A percentile compares a stretch with the other conserved stretches of the same genome.
These are phyloP conservation scores for Drosophila suboccidentalis DNA, from an alignment of 2,888 invertebrate genomes.

Conservation along the genomic window DNA sequence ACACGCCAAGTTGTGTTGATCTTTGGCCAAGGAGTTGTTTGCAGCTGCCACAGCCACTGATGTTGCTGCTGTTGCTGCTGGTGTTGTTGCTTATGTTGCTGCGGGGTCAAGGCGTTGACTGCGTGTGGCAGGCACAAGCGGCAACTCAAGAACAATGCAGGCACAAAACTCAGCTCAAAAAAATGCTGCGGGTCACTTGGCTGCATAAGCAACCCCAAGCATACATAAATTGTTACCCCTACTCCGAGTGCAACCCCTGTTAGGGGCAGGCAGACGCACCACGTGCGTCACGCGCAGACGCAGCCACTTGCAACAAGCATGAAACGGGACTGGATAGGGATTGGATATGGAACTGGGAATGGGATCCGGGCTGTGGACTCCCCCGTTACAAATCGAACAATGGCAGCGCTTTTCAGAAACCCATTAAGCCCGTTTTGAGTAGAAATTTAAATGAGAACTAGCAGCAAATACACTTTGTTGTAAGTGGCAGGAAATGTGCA, in stretches of 20 bases:
- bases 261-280: constrained; percentile 44
- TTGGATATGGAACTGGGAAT: constrained; percentile 16
- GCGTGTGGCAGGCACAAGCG: constrained; percentile 79
- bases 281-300: constrained; percentile 78
- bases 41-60: constrained; percentile 36
- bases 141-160: constrained; percentile 51
- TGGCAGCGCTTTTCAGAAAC: constrained; percentile 58
- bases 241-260: constrained; percentile 22
- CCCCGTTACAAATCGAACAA: constrained; percentile 68
- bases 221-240: constrained; percentile 3
- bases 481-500: constrained; percentile 78
- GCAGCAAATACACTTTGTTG: constrained; percentile 65
- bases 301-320: constrained; percentile 51
- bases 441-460: constrained; percentile 65
- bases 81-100: constrained; percentile 12
- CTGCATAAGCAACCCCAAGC: constrained; percentile 64
- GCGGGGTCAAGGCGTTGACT: constrained; percentile 67
- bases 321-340: constrained; percentile 24
- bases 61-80: constrained; percentile 3
- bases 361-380: constrained; percentile 51
- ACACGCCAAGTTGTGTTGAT: constrained; percentile 62
- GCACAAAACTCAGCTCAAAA: constrained; percentile 21
- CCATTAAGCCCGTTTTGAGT: constrained; percentile 72
- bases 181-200: constrained; percentile 69
- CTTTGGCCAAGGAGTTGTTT: constrained; percentile 64